Base-by-base conservation (phyloP, 2,113 vertebrate species). In the Pelecanoides urinatrix region DNA sequence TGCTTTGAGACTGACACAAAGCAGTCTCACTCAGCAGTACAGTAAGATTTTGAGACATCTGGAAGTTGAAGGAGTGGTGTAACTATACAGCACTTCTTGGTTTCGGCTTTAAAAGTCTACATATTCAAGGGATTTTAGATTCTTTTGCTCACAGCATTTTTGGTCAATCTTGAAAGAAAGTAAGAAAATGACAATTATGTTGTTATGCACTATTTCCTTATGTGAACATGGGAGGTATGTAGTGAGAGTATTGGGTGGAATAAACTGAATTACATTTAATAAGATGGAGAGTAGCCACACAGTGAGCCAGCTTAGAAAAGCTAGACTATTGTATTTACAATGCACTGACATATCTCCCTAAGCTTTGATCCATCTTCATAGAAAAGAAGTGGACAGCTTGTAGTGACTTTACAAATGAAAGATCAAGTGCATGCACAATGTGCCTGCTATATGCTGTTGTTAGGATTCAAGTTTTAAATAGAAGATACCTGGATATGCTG, bases 161-260 rank as follows among this genome's bases (percentile, higher is more conserved):
- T 62, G 20, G 8, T 63, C 26, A 47, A 17, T 59, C 32, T 70
- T 45, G 47, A 81, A 52, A 62, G 25, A 53, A 78, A 67, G 9
- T 6, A 55, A n/a, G 32, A 85, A 78, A 86, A 65, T 73, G 0
- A 15, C 6, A 68, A 7, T 61, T 72, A 34, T 6, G 13, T 17
- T 65, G 4, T 34, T 65, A 25, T 6, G 21, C 6, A 30, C 23
- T 7, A 3, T 55, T 14, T 84, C n/a, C n/a, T 55, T 42, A 26
- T 0, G 1, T 49, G 45, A 42, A 29, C 10, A 6, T 1, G 3
- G 10, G 27, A 62, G 53, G 8, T 65, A 49, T 14, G 17, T 50
- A 45, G 25, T 56, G 44, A 68, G 30, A 70, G 5, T 32, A 34
- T 25, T 34, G 47, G 4, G 17, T 29, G 47, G 49, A 91, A 56